Evolutionary conservation across 2,888 invertebrate genomes (phyloP).

Genomic region (Synergus itoensis): DNA sequence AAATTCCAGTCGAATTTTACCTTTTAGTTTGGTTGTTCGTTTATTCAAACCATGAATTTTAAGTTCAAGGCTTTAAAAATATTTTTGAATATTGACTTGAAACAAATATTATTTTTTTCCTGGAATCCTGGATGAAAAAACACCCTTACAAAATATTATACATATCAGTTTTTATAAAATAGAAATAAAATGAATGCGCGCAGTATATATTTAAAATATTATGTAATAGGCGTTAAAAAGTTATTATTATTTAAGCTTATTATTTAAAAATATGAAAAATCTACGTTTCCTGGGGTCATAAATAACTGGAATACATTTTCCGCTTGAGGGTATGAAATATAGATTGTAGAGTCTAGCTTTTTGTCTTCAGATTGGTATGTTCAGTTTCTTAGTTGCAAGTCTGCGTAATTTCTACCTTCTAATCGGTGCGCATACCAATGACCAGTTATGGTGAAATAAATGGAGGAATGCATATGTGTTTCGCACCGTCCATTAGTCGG

Average conservation of each 20-base stretch:
- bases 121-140: no score
- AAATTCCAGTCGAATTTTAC: background rate
- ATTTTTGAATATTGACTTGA: background rate
- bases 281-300: background rate
- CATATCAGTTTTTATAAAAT: no score
- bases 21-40: background rate
- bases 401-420: constrained; percentile 22
- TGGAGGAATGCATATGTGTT: constrained; percentile 8
- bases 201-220: no score
- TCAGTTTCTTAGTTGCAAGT: constrained; percentile 8
- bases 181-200: no score
- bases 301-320: background rate
- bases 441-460: constrained; percentile 31
- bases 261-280: background rate
- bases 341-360: background rate
- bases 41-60: background rate
- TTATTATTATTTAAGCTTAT: no score
- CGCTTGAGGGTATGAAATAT: background rate
- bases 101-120: background rate
- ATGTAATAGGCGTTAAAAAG: no score
- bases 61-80: background rate
- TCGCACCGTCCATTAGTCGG: constrained; percentile 12
- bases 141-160: no score
- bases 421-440: constrained; percentile 17
- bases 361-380: constrained; percentile 8